Conservation (phyloP, 2,797 vertebrate genomes). For the Schizopygopsis malacanthus region DNA sequence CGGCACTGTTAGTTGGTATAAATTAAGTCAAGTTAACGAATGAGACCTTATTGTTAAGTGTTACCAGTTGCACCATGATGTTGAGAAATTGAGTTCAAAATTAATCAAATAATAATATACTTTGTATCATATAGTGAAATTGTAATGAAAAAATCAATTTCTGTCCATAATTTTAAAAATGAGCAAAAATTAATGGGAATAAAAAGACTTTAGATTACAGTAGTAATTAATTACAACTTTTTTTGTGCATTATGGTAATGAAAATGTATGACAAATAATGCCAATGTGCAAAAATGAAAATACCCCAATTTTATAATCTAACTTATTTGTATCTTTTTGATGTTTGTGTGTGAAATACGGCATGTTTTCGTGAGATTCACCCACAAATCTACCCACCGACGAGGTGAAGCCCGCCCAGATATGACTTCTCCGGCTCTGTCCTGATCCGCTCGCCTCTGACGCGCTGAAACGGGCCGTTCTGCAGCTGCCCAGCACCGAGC, state of each 20-base stretch:
- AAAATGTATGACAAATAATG: not conserved
- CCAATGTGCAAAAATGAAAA: not conserved
- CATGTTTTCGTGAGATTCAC: conserved; percentile 30
- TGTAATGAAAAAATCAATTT: not conserved
- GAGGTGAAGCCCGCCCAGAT: conserved; percentile 20
- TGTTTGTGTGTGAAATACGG: not conserved
- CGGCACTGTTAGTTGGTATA: not conserved
- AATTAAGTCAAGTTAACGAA: not conserved
- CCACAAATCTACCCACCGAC: conserved; percentile 14
- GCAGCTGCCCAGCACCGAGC: not conserved
- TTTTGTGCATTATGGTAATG: not conserved
- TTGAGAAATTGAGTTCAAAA: not conserved
- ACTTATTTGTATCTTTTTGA: not conserved
- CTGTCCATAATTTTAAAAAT: not conserved
- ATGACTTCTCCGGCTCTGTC: not conserved
- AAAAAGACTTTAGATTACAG: not conserved
- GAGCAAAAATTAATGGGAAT: not conserved
- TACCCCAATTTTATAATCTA: not conserved
- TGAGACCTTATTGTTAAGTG: not conserved
- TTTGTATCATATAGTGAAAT: not conserved
- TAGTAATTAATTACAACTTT: not conserved
- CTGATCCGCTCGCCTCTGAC: not conserved
- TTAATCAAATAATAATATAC: not conserved
- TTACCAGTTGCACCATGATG: too few relatives aligned
- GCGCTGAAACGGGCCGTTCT: not conserved